Base-by-base conservation (phyloP, 2,888 invertebrate genomes). In the Melanchra persicariae region DNA sequence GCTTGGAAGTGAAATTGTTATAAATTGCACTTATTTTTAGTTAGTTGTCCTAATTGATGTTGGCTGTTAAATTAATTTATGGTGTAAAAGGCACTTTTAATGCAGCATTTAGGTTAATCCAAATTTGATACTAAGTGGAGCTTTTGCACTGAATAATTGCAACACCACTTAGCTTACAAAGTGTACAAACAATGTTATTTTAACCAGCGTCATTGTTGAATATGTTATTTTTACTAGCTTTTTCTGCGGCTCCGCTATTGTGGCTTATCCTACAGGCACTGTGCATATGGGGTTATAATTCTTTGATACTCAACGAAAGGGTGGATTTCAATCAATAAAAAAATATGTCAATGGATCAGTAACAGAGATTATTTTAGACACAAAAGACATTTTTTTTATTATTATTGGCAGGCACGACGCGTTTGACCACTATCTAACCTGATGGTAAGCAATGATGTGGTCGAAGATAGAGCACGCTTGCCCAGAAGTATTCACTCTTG, bases 1-100 rank as follows among this genome's bases (percentile, higher is more conserved):
- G 34, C 26, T 54, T 47, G 37, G 37, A 65, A 47, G 63, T 61
- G 62, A 61, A 75, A 54, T 72, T 45, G 49, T 74, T 79, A 64
- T 57, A n/a, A 74, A 79, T 79, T 68, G n/a, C 15, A 26, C 17
- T 22, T 1, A 0, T 55, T 66, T 73, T 51, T 52, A 57, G 10
- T 40, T 37, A 12, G 26, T 30, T 34, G 55, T 5, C 22, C 17
- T 43, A 54, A 70, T 62, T 72, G 34, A 57, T 58, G 24, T 65
- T 61, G 6, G 34, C 22, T 37, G 66, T 34, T 24, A 34, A 64
- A 72, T 19, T 49, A 55, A 40, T 62, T 62, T 47, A 63, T 40
- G n/a, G 9, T 40, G 9, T 34, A n/a, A 34, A 63, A 30, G 10
- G 17, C 30, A 43, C 55, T 55, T 47, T 64, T 47, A 64, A 26